phyloP scores from a whole-genome alignment of 2,888 invertebrate genomes.

The Patella ulyssiponensis region DNA sequence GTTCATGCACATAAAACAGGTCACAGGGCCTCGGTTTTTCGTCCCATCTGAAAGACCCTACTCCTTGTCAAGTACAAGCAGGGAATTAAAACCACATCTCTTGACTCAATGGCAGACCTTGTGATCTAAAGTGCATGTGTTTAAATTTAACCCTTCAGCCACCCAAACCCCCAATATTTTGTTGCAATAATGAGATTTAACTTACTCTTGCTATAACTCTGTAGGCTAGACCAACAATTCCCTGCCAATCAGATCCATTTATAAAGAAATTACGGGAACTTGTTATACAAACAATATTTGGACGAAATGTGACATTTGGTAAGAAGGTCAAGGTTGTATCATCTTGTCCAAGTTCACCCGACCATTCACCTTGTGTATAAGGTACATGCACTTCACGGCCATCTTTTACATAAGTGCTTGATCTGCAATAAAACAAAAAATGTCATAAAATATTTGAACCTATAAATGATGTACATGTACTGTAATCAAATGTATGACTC shows the following conservation, averaged over 20 bases:
- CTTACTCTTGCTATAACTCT: constrained; percentile 64
- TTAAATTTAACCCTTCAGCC: no score
- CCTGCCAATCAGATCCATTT: constrained; percentile 78
- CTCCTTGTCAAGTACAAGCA: no score
- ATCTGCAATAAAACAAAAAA: constrained; percentile 57
- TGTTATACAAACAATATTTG: constrained; percentile 76
- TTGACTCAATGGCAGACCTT: no score
- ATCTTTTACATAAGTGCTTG: constrained; percentile 70
- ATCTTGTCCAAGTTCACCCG: constrained; percentile 74
- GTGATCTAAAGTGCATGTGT: no score
- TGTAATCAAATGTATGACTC: no score
- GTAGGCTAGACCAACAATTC: constrained; percentile 78
- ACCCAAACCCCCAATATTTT: background rate
- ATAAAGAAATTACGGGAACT: constrained; percentile 77
- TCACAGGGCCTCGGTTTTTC: no score
- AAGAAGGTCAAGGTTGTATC: constrained; percentile 72
- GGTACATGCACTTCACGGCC: constrained; percentile 68
- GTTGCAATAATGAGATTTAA: constrained; percentile 1
- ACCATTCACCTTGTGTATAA: constrained; percentile 78
- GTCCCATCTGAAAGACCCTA: no score
- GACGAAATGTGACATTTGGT: constrained; percentile 72
- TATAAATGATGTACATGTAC: no score
- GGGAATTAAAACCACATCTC: no score
- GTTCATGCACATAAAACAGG: no score
- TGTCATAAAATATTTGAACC: no score